Evolutionary conservation across 1,140 invertebrate genomes (phyloP).

Genomic region (Drosophila eugracilis): DNA sequence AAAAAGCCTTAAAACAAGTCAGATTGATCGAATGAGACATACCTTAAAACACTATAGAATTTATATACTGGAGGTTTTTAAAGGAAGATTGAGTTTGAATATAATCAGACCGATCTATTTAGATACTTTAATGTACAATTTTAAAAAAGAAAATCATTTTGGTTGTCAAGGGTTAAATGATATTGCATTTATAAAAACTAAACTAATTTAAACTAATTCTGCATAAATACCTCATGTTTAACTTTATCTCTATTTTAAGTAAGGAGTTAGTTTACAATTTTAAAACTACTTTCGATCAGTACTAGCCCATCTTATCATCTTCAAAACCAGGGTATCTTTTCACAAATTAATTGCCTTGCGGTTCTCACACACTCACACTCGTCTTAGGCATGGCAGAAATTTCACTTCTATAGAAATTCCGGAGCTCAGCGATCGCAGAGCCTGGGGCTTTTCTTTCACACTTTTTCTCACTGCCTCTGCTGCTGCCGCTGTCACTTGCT

Average conservation of each 20-base stretch:
- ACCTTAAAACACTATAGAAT: constrained; percentile 30
- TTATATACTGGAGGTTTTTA: too few relatives aligned
- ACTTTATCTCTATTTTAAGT: too few relatives aligned
- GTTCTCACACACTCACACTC: constrained; percentile 69
- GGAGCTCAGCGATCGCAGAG: constrained; percentile 29
- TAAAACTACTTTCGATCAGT: neutral
- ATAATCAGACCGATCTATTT: too few relatives aligned
- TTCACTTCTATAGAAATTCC: constrained; percentile 82
- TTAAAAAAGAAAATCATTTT: too few relatives aligned
- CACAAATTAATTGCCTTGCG: constrained; percentile 80
- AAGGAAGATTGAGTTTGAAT: too few relatives aligned
- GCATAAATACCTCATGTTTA: too few relatives aligned
- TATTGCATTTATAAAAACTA: too few relatives aligned
- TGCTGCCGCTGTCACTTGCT: constrained; percentile 29
- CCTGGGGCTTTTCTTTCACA: constrained; percentile 63
- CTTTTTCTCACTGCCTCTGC: constrained; percentile 57
- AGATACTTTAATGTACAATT: too few relatives aligned
- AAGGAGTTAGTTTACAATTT: neutral
- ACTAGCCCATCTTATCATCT: neutral
- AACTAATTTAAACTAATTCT: too few relatives aligned
- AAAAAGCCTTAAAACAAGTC: constrained; percentile 26
- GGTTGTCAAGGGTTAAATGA: too few relatives aligned
- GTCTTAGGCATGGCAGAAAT: constrained; percentile 62
- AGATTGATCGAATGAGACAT: constrained; percentile 16
- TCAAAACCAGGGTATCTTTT: constrained; percentile 49